Conservation (phyloP, 2,888 invertebrate species). For the Chrysotoxum bicinctum region DNA sequence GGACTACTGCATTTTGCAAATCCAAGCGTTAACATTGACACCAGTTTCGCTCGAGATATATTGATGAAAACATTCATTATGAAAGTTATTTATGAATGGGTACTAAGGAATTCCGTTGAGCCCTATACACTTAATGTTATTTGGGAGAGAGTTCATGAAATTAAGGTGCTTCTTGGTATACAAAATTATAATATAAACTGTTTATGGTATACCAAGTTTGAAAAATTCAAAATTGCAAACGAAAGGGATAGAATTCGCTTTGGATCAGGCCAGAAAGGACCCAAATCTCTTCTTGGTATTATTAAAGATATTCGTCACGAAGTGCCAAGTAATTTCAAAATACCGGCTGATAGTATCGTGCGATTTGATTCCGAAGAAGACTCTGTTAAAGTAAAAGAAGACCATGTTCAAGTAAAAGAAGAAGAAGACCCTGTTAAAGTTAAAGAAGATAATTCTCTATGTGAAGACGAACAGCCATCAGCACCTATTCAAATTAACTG, state of each 20-base stretch:
- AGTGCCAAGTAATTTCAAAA: constrained; percentile 42
- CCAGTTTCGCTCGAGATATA: constrained; percentile 36
- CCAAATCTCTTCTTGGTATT: constrained; percentile 2
- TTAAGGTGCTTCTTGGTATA: constrained; percentile 30
- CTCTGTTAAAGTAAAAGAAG: too few species aligned
- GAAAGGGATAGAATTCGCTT: constrained; percentile 1
- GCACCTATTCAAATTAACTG: background rate
- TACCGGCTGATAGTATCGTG: constrained; percentile 33
- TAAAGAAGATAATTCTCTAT: background rate
- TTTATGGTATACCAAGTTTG: constrained; percentile 21
- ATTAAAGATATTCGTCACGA: constrained; percentile 42
- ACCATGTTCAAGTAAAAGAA: too few species aligned
- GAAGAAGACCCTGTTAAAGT: background rate
- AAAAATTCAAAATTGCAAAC: background rate
- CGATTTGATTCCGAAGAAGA: too few species aligned
- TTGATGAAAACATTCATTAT: constrained; percentile 29
- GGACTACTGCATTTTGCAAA: constrained; percentile 4
- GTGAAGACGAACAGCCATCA: background rate
- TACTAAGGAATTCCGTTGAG: background rate
- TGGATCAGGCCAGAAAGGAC: background rate
- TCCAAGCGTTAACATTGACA: constrained; percentile 49
- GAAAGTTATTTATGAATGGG: constrained; percentile 56
- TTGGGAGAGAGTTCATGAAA: background rate
- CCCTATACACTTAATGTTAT: background rate
- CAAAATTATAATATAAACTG: background rate